phyloP scores from a whole-genome alignment of 1,140 invertebrate genomes.

The Hycleus cichorii region DNA sequence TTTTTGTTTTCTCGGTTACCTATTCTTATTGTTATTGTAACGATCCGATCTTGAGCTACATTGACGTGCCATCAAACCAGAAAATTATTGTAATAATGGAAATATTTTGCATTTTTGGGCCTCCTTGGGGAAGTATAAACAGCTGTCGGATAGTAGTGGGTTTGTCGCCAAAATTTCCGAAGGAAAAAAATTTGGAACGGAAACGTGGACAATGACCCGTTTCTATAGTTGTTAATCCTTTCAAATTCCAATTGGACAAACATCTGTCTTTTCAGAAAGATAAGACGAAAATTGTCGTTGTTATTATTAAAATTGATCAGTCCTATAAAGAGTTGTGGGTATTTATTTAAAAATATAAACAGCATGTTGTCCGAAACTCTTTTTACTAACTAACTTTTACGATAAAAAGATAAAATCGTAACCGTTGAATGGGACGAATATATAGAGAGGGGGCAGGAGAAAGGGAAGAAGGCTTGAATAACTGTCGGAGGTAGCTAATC shows the following conservation, averaged over 20 bases:
- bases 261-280: no score
- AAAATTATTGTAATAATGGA: constrained; percentile 9
- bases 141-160: neutral
- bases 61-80: constrained; percentile 11
- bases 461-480: constrained; percentile 7
- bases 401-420: constrained; percentile 16
- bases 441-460: no score
- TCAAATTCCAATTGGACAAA: no score
- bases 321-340: no score
- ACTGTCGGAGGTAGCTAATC: constrained; percentile 16
- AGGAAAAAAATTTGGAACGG: constrained; percentile 1
- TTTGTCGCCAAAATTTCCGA: neutral
- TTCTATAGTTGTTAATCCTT: neutral
- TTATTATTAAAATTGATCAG: no score
- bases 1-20: no score
- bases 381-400: constrained; percentile 4
- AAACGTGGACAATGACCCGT: constrained; percentile 5
- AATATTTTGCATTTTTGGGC: no score
- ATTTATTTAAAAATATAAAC: no score
- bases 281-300: no score
- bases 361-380: no score
- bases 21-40: no score
- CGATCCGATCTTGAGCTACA: neutral
- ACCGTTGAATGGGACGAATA: constrained; percentile 1
- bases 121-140: neutral